Evolutionary conservation across 2,888 invertebrate genomes (phyloP).

Genomic region (Nesidiocoris tenuis): DNA sequence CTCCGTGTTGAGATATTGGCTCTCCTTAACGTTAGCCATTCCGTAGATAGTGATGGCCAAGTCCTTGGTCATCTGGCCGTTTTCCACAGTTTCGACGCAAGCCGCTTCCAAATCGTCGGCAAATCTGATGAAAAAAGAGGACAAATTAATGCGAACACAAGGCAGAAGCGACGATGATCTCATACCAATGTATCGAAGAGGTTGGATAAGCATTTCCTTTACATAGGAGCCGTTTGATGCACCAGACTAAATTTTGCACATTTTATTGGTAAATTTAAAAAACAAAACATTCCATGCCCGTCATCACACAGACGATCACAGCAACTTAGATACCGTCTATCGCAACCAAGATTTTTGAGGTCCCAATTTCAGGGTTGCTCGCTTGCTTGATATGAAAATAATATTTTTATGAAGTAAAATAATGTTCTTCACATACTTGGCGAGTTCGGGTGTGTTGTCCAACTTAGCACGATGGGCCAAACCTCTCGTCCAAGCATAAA

Average conservation of each 20-base stretch:
- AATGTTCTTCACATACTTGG: no score
- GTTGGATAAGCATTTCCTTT: neutral
- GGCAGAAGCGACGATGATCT: no score
- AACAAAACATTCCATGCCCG: neutral
- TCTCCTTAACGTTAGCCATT: constrained; percentile 73
- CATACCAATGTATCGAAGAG: no score
- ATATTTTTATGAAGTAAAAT: no score
- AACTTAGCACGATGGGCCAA: constrained; percentile 79
- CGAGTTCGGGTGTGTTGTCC: constrained; percentile 72
- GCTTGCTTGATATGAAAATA: no score
- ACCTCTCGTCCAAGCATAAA: constrained; percentile 88
- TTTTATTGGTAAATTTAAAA: no score
- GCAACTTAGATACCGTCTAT: no score
- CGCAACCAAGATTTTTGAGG: no score
- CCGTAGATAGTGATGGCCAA: constrained; percentile 85
- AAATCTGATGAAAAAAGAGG: constrained; percentile 58
- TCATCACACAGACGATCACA: neutral
- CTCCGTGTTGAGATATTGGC: constrained; percentile 79
- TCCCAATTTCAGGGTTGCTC: no score
- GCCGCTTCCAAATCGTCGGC: constrained; percentile 72
- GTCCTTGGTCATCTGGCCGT: constrained; percentile 86
- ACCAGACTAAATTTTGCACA: no score
- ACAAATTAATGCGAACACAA: no score
- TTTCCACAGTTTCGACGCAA: constrained; percentile 78
- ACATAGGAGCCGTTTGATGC: no score